Evolutionary conservation across 2,113 vertebrate species (phyloP), one percentile per base, ranked within the genome.

Genomic region (Gymnogyps californianus): DNA sequence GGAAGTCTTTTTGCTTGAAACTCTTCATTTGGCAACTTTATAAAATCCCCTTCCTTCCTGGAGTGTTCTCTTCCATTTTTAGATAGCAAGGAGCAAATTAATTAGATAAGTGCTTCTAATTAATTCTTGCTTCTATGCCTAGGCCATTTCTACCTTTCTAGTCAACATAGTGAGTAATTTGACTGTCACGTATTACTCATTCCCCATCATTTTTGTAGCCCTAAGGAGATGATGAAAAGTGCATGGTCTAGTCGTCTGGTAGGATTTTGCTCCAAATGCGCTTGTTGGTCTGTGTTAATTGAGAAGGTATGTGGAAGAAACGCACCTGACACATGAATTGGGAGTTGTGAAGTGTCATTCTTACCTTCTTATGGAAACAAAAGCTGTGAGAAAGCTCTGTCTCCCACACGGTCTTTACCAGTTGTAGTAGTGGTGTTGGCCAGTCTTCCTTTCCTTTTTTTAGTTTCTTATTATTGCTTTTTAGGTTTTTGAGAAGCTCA

Each of bases 301-400:
- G 54, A 52, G 47, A 47, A 65, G 25, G 18, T 34, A 9, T 6
- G 16, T 70, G 77, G 38, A 81, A 77, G 31, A 78, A 65, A 21
- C 0, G 4, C 11, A 46, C 34, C 59, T 91, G 28, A 40, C 20
- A 9, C 7, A 3, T 24, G 24, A 67, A 47, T 25, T 0, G 0
- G 26, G 24, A 81, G 19, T 13, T 72, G 29, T 65, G 22, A 93
- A 85, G 29, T 62, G 38, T 69, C 38, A 14, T 86, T 90, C 42
- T 55, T 46, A 9, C 22, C 38, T 54, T 71, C 62, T 46, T 52
- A 24, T 15, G 54, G 47, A 59, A 88, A 54, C 6, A 36, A 24
- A 84, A 83, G 11, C 16, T 78, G 9, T 61, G 40, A 64, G 72
- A 44, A 55, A 40, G 20, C 34, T 71, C 26, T 80, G 16, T 65